These are phyloP conservation scores for Drosophila ficusphila DNA, from an alignment of 1,140 invertebrate species.

Conservation along the genomic window DNA sequence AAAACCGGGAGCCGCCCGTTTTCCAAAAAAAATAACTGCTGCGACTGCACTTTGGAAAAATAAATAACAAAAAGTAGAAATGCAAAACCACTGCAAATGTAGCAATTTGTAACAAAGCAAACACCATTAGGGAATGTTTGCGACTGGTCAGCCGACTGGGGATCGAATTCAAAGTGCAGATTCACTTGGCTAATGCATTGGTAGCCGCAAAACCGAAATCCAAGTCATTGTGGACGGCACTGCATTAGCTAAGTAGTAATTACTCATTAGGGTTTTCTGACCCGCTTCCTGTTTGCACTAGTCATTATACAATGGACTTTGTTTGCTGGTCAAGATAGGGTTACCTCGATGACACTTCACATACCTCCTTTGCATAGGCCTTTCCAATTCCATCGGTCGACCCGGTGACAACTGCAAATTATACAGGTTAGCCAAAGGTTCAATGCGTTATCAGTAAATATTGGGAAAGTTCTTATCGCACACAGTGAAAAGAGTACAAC, in stretches of 20 bases:
- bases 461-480: constrained; percentile 35
- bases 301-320: constrained; percentile 22
- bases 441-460: constrained; percentile 6
- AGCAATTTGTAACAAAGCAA: constrained; percentile 35
- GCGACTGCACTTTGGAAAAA: constrained; percentile 33
- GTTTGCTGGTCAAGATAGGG: constrained; percentile 7
- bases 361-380: constrained; percentile 91
- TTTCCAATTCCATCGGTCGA: constrained; percentile 97
- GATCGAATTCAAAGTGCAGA: constrained; percentile 61
- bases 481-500: not conserved
- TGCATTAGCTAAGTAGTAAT: constrained; percentile 28
- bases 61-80: constrained; percentile 9
- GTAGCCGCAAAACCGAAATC: constrained; percentile 11
- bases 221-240: constrained; percentile 38
- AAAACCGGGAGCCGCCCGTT: constrained; percentile 13
- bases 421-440: constrained; percentile 19
- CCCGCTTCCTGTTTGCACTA: constrained; percentile 6
- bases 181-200: constrained; percentile 34
- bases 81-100: constrained; percentile 16
- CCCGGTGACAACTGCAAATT: constrained; percentile 93
- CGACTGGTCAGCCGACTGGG: constrained; percentile 4
- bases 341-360: constrained; percentile 28
- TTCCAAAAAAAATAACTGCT: constrained; percentile 7
- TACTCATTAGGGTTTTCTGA: constrained; percentile 29
- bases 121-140: constrained; percentile 52